Percentiles rank a stretch among this genome's conserved stretches.
These are phyloP conservation scores for Pterocles gutturalis DNA, from an alignment of 2,113 vertebrate genomes.

Conservation along the genomic window DNA sequence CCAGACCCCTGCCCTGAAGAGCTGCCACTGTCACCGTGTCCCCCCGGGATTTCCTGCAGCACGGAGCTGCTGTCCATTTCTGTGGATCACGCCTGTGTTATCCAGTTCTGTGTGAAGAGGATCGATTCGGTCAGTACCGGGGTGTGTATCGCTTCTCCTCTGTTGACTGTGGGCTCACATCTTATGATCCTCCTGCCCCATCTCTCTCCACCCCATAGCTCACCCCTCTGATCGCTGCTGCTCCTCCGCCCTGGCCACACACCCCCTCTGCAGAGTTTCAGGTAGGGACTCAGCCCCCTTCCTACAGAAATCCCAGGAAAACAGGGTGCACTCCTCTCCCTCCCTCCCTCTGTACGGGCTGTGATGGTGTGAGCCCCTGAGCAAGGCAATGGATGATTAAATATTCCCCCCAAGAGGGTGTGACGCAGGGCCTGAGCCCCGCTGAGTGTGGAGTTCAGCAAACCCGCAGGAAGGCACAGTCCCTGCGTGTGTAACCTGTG, in stretches of 20 bases:
- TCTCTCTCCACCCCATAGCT: neutral
- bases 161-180: neutral
- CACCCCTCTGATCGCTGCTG: neutral
- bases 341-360: neutral
- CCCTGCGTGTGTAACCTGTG: neutral
- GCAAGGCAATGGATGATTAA: neutral
- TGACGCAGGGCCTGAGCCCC: neutral
- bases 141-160: neutral
- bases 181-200: neutral
- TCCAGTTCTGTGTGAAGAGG: rapidly evolving
- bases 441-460: neutral
- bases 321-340: neutral
- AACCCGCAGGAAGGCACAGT: neutral
- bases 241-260: rapidly evolving
- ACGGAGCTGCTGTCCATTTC: neutral
- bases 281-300: neutral
- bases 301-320: neutral
- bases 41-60: neutral
- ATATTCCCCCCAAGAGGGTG: neutral
- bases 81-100: neutral
- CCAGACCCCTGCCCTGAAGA: neutral
- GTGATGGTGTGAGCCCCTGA: neutral
- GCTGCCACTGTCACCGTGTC: neutral
- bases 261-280: neutral
- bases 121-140: rapidly evolving